phyloP scores from a whole-genome alignment of 2,888 invertebrate species.

The Lasius fuliginosus region DNA sequence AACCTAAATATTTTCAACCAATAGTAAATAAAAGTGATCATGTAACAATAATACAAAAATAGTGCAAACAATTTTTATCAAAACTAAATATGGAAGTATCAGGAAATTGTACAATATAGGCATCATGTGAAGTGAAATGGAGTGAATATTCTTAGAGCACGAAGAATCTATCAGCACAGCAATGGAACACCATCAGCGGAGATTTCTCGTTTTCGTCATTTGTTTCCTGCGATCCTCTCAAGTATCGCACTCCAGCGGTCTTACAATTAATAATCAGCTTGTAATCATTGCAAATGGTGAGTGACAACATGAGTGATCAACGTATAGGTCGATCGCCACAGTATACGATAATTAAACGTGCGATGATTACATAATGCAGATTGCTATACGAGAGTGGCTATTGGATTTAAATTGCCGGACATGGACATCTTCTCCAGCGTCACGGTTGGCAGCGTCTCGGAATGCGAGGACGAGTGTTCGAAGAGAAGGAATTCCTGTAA shows the following conservation, averaged over 20 bases:
- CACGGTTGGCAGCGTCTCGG: slow-evolving; percentile 84
- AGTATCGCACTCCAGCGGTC: slow-evolving; percentile 57
- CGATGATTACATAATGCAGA: slow-evolving; percentile 81
- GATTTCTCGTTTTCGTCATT: slow-evolving; percentile 36
- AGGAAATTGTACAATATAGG: background rate
- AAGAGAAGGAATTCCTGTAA: slow-evolving; percentile 86
- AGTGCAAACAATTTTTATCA: background rate
- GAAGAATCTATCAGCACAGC: slow-evolving; percentile 25
- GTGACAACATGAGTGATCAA: background rate
- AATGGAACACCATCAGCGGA: slow-evolving; percentile 10
- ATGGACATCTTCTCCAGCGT: slow-evolving; percentile 85
- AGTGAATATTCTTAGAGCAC: slow-evolving; percentile 21
- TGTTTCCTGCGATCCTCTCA: slow-evolving; percentile 46
- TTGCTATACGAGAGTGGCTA: slow-evolving; percentile 87
- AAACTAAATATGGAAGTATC: background rate
- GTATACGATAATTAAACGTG: background rate
- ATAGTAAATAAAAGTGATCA: background rate
- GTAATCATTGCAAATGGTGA: slow-evolving; percentile 86
- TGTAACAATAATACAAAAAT: background rate
- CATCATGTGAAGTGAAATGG: slow-evolving; percentile 37
- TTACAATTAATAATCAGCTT: slow-evolving; percentile 86
- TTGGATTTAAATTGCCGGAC: slow-evolving; percentile 86
- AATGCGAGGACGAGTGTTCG: slow-evolving; percentile 87
- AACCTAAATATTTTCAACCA: background rate
- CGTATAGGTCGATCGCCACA: background rate